Evolutionary conservation across 2,797 vertebrate genomes (phyloP).

Genomic region (Liparis tanakae): DNA sequence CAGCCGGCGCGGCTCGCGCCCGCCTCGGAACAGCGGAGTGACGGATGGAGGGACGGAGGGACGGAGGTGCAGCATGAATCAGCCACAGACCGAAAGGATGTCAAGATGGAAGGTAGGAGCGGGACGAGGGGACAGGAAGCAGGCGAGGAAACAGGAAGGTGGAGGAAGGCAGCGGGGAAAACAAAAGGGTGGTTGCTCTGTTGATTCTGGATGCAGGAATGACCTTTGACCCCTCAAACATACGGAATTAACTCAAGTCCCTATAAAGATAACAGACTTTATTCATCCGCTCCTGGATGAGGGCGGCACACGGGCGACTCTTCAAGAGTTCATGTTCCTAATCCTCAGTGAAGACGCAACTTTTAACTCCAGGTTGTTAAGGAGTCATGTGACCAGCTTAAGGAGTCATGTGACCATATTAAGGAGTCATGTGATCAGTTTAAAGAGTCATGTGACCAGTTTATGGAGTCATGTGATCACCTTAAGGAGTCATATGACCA

Average conservation of each 20-base stretch:
- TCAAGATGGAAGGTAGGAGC: slow-evolving; percentile 59
- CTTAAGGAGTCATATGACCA: no score
- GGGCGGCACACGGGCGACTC: slow-evolving; percentile 24
- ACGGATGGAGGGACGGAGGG: slow-evolving; percentile 59
- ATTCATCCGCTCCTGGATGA: slow-evolving; percentile 35
- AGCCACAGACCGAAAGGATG: slow-evolving; percentile 56
- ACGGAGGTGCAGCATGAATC: slow-evolving; percentile 62
- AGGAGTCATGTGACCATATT: background rate
- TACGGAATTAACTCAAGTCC: background rate
- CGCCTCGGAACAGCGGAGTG: slow-evolving; percentile 61
- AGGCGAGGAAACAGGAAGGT: slow-evolving; percentile 6
- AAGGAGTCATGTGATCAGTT: background rate
- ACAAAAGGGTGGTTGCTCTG: slow-evolving; percentile 2
- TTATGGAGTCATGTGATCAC: background rate
- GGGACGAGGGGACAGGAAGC: slow-evolving; percentile 24
- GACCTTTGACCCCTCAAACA: slow-evolving; percentile 23
- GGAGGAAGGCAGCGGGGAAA: slow-evolving; percentile 1
- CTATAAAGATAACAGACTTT: slow-evolving; percentile 51
- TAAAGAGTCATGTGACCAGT: slow-evolving; percentile 3
- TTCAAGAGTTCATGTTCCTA: slow-evolving; percentile 42
- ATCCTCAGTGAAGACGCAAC: slow-evolving; percentile 31
- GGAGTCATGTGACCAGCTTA: background rate
- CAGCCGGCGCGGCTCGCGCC: slow-evolving; percentile 60
- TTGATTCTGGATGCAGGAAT: slow-evolving; percentile 35
- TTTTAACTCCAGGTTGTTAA: slow-evolving; percentile 19